Evolutionary conservation across 2,797 vertebrate species (phyloP).

Genomic region (Notolepis coatsorum): DNA sequence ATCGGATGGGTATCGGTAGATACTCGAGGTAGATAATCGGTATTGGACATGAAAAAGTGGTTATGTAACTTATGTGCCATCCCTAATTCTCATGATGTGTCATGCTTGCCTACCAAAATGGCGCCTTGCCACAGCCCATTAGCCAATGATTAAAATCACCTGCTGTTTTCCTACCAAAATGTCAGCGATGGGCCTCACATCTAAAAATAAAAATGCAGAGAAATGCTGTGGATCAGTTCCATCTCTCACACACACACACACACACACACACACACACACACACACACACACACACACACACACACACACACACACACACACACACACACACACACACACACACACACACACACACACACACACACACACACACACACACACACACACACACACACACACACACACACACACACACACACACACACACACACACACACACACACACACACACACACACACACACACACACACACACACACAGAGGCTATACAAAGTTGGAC

Average conservation of each 20-base stretch:
- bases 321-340: constrained; percentile 21
- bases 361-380: constrained; percentile 3
- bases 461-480: constrained; percentile 1
- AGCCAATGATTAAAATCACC: too few relatives aligned
- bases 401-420: constrained; percentile 16
- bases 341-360: background rate
- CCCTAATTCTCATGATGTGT: too few relatives aligned
- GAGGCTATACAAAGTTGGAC: too few relatives aligned
- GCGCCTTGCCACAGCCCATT: too few relatives aligned
- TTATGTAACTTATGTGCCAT: too few relatives aligned
- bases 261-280: background rate
- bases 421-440: constrained; percentile 32
- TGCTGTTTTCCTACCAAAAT: too few relatives aligned
- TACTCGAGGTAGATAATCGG: too few relatives aligned
- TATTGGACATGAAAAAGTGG: too few relatives aligned
- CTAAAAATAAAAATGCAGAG: too few relatives aligned
- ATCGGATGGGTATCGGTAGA: too few relatives aligned
- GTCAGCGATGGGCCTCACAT: too few relatives aligned
- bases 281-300: background rate
- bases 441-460: constrained; percentile 9
- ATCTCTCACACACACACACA: background rate
- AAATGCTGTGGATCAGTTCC: constrained; percentile 8
- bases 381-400: constrained; percentile 27
- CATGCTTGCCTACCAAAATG: too few relatives aligned
- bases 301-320: constrained; percentile 2